phyloP scores from a whole-genome alignment of 2,113 vertebrate species.

The Xerus inauris region DNA sequence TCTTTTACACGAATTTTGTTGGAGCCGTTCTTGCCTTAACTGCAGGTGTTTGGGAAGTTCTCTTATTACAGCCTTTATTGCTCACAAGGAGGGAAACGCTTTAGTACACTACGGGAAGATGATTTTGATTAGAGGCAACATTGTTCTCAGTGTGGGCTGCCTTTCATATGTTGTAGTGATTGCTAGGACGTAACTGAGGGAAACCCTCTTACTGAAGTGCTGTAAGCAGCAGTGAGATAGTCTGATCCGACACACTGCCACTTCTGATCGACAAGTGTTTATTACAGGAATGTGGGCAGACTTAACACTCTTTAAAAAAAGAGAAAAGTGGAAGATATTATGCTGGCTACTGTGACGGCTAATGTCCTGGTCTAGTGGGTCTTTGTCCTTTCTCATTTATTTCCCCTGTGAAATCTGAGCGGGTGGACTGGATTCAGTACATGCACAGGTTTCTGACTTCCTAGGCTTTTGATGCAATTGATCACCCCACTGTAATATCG shows the following conservation, averaged over 20 bases:
- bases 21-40: constrained; percentile 42
- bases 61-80: constrained; percentile 71
- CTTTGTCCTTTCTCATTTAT: neutral
- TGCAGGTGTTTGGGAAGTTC: constrained; percentile 58
- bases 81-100: neutral
- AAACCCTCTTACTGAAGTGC: constrained; percentile 14
- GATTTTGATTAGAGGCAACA: constrained; percentile 51
- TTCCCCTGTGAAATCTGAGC: neutral
- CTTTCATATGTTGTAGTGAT: neutral
- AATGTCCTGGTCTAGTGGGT: neutral
- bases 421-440: neutral
- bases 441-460: neutral
- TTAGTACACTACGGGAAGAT: neutral
- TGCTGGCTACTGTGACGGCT: neutral
- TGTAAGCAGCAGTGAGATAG: neutral
- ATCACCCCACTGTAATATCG: neutral
- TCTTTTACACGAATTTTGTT: constrained; percentile 39
- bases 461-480: neutral
- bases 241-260: neutral
- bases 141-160: neutral
- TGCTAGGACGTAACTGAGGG: constrained; percentile 52
- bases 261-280: neutral
- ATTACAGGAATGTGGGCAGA: neutral
- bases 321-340: neutral
- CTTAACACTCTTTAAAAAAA: neutral